Conservation (phyloP, 2,888 invertebrate genomes). For the Timandra comae region DNA sequence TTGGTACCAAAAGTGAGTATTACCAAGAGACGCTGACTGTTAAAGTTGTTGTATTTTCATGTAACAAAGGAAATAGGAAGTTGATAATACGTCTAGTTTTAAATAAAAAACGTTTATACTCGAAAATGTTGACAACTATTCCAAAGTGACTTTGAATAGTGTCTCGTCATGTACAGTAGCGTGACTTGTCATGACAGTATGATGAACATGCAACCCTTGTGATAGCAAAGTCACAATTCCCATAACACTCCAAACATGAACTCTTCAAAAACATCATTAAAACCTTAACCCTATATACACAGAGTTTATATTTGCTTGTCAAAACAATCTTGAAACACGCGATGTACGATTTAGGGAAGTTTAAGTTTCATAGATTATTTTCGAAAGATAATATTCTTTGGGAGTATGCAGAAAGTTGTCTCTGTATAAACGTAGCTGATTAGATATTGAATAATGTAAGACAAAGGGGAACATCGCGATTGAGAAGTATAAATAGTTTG, state of each 20-base stretch:
- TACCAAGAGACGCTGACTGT: too few species aligned
- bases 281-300: constrained; percentile 4
- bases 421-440: too few species aligned
- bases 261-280: constrained; percentile 4
- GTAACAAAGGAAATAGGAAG: too few species aligned
- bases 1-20: too few species aligned
- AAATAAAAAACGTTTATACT: too few species aligned
- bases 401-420: neutral
- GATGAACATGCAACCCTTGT: constrained; percentile 20
- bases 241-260: constrained; percentile 14
- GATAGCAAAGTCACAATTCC: constrained; percentile 13
- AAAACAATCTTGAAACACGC: constrained; percentile 28
- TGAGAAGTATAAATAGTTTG: too few species aligned
- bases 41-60: too few species aligned
- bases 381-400: constrained; percentile 15
- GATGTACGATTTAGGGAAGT: constrained; percentile 30
- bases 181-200: constrained; percentile 14
- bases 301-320: constrained; percentile 18
- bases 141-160: constrained; percentile 8
- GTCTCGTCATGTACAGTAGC: constrained; percentile 17
- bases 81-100: too few species aligned
- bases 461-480: too few species aligned
- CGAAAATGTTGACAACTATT: neutral
- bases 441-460: too few species aligned
- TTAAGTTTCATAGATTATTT: constrained; percentile 24